phyloP scores from a whole-genome alignment of 1,140 invertebrate species.

The Sycophila sp. region DNA sequence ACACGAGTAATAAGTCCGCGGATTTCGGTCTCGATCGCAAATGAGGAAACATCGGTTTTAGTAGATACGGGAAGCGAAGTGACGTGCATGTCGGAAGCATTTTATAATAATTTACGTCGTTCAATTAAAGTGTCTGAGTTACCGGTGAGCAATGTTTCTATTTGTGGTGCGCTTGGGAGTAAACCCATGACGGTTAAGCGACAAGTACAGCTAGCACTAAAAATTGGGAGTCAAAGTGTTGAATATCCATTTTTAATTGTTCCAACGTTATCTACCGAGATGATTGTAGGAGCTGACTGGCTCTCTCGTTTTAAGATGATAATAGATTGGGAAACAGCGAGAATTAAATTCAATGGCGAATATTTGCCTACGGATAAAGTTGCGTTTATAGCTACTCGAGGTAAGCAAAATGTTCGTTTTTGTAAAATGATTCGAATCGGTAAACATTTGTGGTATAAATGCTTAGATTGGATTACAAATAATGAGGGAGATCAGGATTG shows the following conservation, averaged over 20 bases:
- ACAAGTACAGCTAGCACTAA: conserved; percentile 28
- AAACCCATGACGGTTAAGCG: conserved; percentile 34
- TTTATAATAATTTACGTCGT: conserved; percentile 25
- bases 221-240: neutral
- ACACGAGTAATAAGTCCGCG: too few species aligned
- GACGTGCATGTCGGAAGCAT: conserved; percentile 34
- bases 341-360: too few species aligned
- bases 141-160: conserved; percentile 33
- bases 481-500: too few species aligned
- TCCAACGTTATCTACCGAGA: conserved; percentile 17
- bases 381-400: too few species aligned
- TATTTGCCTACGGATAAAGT: too few species aligned
- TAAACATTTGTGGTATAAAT: too few species aligned
- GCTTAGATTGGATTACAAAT: too few species aligned
- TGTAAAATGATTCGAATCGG: too few species aligned
- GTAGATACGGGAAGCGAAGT: conserved; percentile 41
- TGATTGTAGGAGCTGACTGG: conserved; percentile 43
- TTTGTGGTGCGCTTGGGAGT: conserved; percentile 31
- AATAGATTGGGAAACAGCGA: neutral
- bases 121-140: conserved; percentile 5
- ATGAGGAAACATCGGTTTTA: conserved; percentile 7
- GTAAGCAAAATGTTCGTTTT: too few species aligned
- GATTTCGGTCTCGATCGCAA: neutral
- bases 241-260: conserved; percentile 21
- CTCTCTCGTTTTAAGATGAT: neutral